Conservation (phyloP, 2,113 vertebrate genomes). For the Scartelaos histophorus region DNA sequence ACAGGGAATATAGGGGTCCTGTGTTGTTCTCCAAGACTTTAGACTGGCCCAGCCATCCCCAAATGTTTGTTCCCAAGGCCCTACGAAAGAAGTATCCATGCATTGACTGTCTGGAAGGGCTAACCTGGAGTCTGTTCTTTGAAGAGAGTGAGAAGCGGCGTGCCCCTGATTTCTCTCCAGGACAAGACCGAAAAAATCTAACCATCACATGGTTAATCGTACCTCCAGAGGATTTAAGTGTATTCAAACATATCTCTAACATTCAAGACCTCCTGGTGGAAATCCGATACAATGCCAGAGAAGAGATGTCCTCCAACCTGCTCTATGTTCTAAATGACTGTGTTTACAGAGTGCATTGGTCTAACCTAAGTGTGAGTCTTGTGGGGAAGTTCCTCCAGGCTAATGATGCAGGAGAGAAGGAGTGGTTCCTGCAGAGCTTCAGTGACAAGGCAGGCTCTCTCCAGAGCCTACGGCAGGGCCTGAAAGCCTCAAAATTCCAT, state of each 20-base stretch:
- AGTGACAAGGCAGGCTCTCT: slow-evolving; percentile 39
- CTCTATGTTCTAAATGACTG: slow-evolving; percentile 67
- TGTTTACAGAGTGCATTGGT: slow-evolving; percentile 55
- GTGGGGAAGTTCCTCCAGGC: slow-evolving; percentile 52
- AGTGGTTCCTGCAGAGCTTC: slow-evolving; percentile 43
- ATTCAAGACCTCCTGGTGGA: slow-evolving; percentile 69
- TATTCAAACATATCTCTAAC: slow-evolving; percentile 56
- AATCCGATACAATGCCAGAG: slow-evolving; percentile 61
- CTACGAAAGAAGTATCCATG: slow-evolving; percentile 60
- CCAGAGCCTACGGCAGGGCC: slow-evolving; percentile 44
- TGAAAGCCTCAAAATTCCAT: slow-evolving; percentile 60
- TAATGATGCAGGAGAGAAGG: slow-evolving; percentile 12
- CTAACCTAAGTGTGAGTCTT: slow-evolving; percentile 45
- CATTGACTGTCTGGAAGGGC: slow-evolving; percentile 68
- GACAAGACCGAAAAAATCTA: neutral
- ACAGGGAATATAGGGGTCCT: slow-evolving; percentile 34
- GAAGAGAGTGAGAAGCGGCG: slow-evolving; percentile 61
- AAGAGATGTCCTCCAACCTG: slow-evolving; percentile 41
- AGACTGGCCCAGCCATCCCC: slow-evolving; percentile 64
- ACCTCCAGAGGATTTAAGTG: slow-evolving; percentile 10
- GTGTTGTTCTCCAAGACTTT: slow-evolving; percentile 43
- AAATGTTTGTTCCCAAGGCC: slow-evolving; percentile 69
- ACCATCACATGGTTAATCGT: slow-evolving; percentile 54
- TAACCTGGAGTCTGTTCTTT: slow-evolving; percentile 72
- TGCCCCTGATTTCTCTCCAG: slow-evolving; percentile 53